A percentile compares a stretch with the other conserved stretches of the same genome.
These are phyloP conservation scores for Myrmecophaga tridactyla DNA, from an alignment of 2,113 vertebrate species.

Conservation along the genomic window DNA sequence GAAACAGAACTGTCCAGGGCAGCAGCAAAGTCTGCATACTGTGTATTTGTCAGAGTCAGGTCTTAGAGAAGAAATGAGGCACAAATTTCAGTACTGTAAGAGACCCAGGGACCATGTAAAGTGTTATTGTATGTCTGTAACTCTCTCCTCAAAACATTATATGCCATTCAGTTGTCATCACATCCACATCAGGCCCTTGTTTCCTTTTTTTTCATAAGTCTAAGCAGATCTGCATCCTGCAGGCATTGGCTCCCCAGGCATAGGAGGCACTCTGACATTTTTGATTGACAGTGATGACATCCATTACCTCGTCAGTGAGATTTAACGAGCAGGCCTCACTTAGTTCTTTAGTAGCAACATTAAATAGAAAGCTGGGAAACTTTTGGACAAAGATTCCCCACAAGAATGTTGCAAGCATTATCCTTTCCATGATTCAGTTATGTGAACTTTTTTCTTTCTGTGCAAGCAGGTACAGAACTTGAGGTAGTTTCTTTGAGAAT, in stretches of 20 bases:
- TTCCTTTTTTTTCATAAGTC: neutral
- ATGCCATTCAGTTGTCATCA: neutral
- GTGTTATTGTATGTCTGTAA: neutral
- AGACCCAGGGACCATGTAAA: neutral
- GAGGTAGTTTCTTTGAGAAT: neutral
- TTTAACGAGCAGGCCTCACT: neutral
- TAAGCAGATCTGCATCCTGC: neutral
- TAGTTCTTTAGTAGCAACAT: neutral
- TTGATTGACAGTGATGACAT: neutral
- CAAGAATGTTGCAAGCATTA: neutral
- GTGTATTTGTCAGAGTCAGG: neutral
- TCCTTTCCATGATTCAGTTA: neutral
- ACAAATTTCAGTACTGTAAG: neutral
- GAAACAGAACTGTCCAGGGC: neutral
- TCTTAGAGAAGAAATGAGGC: neutral
- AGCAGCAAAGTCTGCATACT: neutral
- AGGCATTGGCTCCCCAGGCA: neutral
- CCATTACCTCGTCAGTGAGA: neutral
- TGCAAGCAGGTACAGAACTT: neutral
- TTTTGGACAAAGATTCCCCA: constrained; percentile 3
- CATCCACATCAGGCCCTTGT: neutral
- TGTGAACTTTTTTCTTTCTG: neutral
- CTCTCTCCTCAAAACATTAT: neutral
- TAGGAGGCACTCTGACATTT: neutral
- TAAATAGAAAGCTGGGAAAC: constrained; percentile 23